Conservation (phyloP, 2,888 invertebrate genomes). For the Xestia xanthographa region DNA sequence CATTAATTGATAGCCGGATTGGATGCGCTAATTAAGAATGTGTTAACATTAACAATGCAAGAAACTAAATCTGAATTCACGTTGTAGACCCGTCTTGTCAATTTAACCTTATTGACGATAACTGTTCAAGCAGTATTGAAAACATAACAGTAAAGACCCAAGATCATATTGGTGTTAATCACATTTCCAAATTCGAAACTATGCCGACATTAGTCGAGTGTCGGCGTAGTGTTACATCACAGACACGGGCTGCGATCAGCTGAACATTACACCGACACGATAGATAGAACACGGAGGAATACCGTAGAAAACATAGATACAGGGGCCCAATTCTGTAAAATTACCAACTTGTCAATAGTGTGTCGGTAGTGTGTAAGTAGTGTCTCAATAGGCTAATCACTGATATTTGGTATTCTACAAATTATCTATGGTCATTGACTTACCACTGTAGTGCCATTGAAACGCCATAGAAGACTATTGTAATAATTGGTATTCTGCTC, state of each 20-base stretch:
- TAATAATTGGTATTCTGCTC: no score
- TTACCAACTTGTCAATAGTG: no score
- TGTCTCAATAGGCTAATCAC: no score
- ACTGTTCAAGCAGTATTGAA: slow-evolving; percentile 10
- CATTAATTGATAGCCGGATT: neutral
- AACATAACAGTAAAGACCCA: slow-evolving; percentile 23
- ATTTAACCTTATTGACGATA: neutral
- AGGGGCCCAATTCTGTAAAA: no score
- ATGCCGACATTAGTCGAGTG: slow-evolving; percentile 31
- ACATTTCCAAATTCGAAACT: slow-evolving; percentile 49
- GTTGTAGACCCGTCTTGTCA: neutral
- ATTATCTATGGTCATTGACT: no score
- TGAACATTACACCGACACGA: slow-evolving; percentile 20
- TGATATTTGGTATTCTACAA: no score
- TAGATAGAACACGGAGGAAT: slow-evolving; percentile 21
- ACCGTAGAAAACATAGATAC: slow-evolving; percentile 2
- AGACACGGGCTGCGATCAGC: slow-evolving; percentile 29
- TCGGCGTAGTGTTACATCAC: slow-evolving; percentile 53
- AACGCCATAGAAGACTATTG: no score
- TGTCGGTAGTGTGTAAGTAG: no score
- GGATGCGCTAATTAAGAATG: neutral
- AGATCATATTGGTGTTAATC: slow-evolving; percentile 43
- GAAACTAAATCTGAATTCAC: neutral
- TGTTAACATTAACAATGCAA: slow-evolving; percentile 13
- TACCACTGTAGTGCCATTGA: no score